Base-by-base conservation (phyloP, 1,140 invertebrate genomes). In the Armadillidium nasatum region DNA sequence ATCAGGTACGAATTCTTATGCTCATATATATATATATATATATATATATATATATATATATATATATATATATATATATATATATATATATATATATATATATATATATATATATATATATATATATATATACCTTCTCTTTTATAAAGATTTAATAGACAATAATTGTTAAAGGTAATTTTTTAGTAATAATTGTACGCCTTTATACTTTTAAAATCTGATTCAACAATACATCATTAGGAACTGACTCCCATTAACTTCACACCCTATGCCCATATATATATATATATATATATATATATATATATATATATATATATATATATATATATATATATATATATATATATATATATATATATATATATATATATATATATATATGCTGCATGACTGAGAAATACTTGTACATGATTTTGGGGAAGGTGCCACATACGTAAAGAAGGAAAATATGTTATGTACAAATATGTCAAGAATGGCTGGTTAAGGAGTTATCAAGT, bases 1-100 rank as follows among this genome's bases (percentile, higher is more conserved):
- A 54, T 94, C 44, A 87, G 80, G 80, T 81, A 44, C 73, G 76
- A 50, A 10, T 21, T 9, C 4, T 44, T 50, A 66, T 72, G 71
- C 23, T 72, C 43, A 9, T 7, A 6, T 60, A 19, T 19, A 60
- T 60, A 60, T 60, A 60, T 60, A 60, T 60, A 60, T 60, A 60
- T 60, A 60, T 60, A 60, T 60, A 60, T 60, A 60, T 60, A 60
- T 60, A 60, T 60, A 60, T 60, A 60, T 60, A 60, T 60, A 60
- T 60, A 60, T 4, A 60, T 60, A 7, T 4, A 60, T 60, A 60
- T 60, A 60, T 60, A 60, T 60, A 60, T 60, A 60, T 60, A 60
- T 50, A 60, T 60, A 60, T 60, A 60, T 60, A 60, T 60, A 60
- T 15, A 60, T 60, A 60, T 19, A 60, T 19, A 15, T 60, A 15